phyloP scores from a whole-genome alignment of 2,113 vertebrate species.

The Phrynocephalus versicolor region DNA sequence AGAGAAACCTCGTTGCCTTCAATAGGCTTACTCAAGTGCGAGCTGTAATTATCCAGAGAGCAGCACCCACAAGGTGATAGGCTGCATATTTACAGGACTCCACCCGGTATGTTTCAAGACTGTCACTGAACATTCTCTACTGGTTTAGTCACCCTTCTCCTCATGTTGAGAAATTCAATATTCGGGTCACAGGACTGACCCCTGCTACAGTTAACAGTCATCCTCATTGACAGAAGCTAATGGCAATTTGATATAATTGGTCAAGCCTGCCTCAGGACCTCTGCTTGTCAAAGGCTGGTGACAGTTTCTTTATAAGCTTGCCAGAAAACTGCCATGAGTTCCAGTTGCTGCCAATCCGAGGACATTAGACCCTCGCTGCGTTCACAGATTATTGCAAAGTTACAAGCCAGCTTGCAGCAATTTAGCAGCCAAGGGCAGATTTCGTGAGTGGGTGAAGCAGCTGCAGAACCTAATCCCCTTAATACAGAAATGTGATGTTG shows the following conservation, averaged over 20 bases:
- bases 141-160: neutral
- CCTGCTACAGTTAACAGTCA: neutral
- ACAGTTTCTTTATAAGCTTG: neutral
- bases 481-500: neutral
- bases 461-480: neutral
- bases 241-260: slow-evolving; percentile 20
- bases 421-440: neutral
- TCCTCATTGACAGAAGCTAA: neutral
- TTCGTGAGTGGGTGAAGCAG: neutral
- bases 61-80: too few species aligned
- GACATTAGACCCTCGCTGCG: slow-evolving; percentile 8
- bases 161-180: neutral
- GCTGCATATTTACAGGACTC: too few species aligned
- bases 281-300: slow-evolving; percentile 6
- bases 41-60: too few species aligned
- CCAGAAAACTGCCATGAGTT: slow-evolving; percentile 6
- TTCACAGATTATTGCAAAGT: slow-evolving; percentile 20
- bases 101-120: neutral
- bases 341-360: neutral
- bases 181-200: neutral
- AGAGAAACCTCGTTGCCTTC: too few species aligned
- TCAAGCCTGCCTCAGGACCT: neutral
- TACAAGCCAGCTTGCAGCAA: slow-evolving; percentile 6
- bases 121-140: neutral
- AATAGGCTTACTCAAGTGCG: too few species aligned